These are phyloP conservation scores for Tragulus kanchil DNA, from an alignment of 2,113 vertebrate genomes.

Conservation along the genomic window DNA sequence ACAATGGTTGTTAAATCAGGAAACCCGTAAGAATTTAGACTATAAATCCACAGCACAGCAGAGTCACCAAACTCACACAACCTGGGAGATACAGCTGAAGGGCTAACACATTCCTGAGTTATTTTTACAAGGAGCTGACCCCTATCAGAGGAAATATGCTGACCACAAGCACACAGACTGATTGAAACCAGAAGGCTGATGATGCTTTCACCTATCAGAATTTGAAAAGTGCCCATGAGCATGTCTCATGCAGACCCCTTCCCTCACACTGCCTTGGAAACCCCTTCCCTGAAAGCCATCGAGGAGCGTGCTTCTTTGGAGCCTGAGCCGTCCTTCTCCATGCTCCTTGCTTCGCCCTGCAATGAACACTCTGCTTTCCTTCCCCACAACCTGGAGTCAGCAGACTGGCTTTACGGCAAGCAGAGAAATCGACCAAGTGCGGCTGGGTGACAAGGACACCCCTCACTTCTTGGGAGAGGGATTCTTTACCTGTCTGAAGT, in stretches of 20 bases:
- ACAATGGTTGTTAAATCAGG: neutral
- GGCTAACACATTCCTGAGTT: neutral
- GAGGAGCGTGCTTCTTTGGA: neutral
- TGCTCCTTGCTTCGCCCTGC: neutral
- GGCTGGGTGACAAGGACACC: neutral
- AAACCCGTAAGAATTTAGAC: neutral
- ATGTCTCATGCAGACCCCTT: neutral
- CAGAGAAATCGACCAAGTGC: neutral
- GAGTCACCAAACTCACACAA: neutral
- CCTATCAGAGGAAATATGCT: neutral
- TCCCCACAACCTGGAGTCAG: neutral
- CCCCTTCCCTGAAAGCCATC: neutral
- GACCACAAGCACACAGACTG: neutral
- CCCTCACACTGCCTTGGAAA: neutral
- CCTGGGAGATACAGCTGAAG: neutral
- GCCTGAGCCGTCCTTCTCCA: neutral
- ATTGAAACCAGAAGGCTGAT: neutral
- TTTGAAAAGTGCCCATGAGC: neutral
- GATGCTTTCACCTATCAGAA: neutral
- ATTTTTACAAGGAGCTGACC: neutral
- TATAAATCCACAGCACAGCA: neutral
- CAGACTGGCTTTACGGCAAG: neutral
- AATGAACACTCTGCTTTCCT: neutral
- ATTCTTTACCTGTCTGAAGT: neutral
- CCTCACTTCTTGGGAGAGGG: neutral